Evolutionary conservation across 2,797 vertebrate genomes (phyloP).

Genomic region (Gobio occitaniae): DNA sequence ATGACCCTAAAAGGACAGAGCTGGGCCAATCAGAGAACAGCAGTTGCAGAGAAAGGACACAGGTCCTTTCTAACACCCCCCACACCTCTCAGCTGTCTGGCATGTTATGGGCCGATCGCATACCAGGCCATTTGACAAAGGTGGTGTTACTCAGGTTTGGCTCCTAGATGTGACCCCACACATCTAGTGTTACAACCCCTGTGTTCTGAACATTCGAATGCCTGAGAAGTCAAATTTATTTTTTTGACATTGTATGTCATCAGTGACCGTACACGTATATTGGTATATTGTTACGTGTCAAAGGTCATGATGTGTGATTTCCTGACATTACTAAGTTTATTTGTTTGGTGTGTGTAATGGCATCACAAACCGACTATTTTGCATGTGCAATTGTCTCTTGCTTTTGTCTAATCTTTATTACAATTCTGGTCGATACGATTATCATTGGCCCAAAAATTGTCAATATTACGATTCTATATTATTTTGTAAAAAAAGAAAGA

Average conservation of each 20-base stretch:
- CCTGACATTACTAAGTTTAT: background rate
- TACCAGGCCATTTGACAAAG: conserved; percentile 66
- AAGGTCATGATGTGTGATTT: background rate
- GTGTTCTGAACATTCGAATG: background rate
- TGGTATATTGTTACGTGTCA: background rate
- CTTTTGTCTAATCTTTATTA: background rate
- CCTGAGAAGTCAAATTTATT: conserved; percentile 12
- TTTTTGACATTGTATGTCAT: background rate
- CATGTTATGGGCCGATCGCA: conserved; percentile 65
- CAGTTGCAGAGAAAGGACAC: conserved; percentile 71
- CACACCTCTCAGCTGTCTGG: conserved; percentile 75
- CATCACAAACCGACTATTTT: background rate
- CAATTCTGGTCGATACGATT: background rate
- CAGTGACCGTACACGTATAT: background rate
- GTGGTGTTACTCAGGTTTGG: conserved; percentile 55
- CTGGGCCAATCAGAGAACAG: conserved; percentile 77
- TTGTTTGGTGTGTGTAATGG: background rate
- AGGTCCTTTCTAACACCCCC: conserved; percentile 48
- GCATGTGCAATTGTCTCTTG: background rate
- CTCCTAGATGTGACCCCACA: conserved; percentile 61
- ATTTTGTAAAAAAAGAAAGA: background rate
- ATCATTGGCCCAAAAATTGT: background rate
- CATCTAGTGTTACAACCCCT: conserved; percentile 36
- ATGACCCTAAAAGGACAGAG: conserved; percentile 84
- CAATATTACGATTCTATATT: background rate